These are phyloP conservation scores for Mimumesa dahlbomi DNA, from an alignment of 2,888 invertebrate genomes.

Conservation along the genomic window DNA sequence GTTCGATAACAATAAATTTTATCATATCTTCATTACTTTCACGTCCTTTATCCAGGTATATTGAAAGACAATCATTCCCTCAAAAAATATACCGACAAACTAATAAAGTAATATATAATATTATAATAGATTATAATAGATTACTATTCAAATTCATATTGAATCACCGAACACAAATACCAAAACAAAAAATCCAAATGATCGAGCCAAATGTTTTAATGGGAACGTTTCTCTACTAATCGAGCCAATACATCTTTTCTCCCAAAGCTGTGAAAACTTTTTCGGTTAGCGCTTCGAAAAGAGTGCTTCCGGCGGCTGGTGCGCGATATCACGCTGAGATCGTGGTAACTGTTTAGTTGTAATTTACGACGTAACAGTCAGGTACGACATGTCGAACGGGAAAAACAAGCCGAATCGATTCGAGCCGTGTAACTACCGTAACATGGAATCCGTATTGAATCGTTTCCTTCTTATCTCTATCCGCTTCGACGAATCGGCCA, in stretches of 20 bases:
- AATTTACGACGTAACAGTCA: constrained; percentile 52
- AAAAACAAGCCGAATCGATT: constrained; percentile 51
- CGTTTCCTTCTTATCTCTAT: constrained; percentile 58
- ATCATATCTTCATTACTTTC: too few relatives aligned
- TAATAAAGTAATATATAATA: too few relatives aligned
- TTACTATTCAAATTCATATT: too few relatives aligned
- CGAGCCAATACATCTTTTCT: neutral
- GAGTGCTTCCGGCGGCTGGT: neutral
- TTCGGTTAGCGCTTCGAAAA: neutral
- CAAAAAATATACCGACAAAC: too few relatives aligned
- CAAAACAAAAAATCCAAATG: too few relatives aligned
- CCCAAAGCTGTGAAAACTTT: neutral
- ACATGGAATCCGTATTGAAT: constrained; percentile 44
- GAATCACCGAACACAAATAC: too few relatives aligned
- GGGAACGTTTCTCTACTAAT: neutral
- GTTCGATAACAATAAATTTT: too few relatives aligned
- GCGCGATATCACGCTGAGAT: constrained; percentile 17
- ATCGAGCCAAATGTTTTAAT: too few relatives aligned
- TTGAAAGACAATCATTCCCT: too few relatives aligned
- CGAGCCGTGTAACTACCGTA: constrained; percentile 30
- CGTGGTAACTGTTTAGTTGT: constrained; percentile 6
- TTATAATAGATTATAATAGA: too few relatives aligned
- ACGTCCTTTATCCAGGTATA: too few relatives aligned
- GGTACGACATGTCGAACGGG: constrained; percentile 14
- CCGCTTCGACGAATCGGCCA: constrained; percentile 56